A percentile compares a stretch with the other conserved stretches of the same genome.
phyloP scores from a whole-genome alignment of 2,888 invertebrate genomes.

The Macropis europaea region DNA sequence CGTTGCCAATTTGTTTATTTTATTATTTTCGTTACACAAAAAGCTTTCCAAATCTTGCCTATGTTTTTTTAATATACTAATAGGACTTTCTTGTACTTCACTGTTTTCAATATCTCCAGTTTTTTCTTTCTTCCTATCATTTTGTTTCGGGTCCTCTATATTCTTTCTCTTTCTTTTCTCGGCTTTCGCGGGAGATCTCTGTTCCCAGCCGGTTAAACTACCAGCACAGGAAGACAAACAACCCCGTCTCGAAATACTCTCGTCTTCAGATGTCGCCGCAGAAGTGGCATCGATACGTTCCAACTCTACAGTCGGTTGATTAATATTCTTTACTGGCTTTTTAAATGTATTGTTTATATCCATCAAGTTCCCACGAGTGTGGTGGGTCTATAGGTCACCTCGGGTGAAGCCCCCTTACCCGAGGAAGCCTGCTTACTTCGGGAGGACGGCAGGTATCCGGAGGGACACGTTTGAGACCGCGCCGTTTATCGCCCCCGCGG shows the following conservation, averaged over 20 bases:
- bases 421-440: background rate
- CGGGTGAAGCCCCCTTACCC: background rate
- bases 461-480: background rate
- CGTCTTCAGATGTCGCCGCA: background rate
- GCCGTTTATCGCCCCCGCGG: background rate
- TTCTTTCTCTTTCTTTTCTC: background rate
- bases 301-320: background rate
- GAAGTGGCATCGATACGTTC: background rate
- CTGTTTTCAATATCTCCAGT: background rate
- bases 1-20: background rate
- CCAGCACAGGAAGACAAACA: background rate
- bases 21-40: background rate
- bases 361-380: background rate
- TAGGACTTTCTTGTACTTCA: background rate
- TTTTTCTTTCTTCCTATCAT: too few relatives aligned
- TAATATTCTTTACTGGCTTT: background rate
- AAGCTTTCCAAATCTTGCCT: background rate
- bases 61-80: too few relatives aligned
- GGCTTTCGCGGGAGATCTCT: background rate
- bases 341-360: background rate
- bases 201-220: background rate
- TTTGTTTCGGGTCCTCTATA: background rate
- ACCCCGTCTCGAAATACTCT: too few relatives aligned
- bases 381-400: background rate
- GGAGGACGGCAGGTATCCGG: too few relatives aligned